Evolutionary conservation across 2,888 invertebrate species (phyloP).

Genomic region (Cactoblastis cactorum): DNA sequence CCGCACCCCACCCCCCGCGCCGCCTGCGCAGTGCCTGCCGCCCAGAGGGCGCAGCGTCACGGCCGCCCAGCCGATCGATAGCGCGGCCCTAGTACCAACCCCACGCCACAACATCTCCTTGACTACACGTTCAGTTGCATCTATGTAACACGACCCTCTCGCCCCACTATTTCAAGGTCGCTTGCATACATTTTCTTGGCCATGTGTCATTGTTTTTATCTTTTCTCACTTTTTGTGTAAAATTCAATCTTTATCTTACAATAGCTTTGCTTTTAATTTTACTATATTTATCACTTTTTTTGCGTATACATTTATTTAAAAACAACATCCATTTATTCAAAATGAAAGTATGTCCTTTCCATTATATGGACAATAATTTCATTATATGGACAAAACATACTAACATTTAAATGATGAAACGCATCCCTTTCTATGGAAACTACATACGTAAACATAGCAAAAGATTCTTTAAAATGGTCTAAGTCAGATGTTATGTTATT

Average conservation of each 20-base stretch:
- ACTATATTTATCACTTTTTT: no score
- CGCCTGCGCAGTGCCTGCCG: conserved; percentile 33
- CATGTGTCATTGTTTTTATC: background rate
- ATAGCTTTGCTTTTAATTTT: no score
- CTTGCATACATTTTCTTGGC: conserved; percentile 13
- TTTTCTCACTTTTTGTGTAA: background rate
- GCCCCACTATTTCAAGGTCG: conserved; percentile 49
- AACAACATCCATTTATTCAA: no score
- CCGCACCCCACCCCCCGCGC: conserved; percentile 31
- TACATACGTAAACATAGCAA: no score
- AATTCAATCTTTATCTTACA: background rate
- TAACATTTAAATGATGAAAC: no score
- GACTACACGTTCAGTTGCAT: conserved; percentile 31
- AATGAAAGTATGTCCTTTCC: no score
- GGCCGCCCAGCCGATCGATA: conserved; percentile 19
- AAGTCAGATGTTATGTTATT: no score
- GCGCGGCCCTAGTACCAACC: conserved; percentile 18
- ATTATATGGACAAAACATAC: no score
- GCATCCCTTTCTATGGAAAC: no score
- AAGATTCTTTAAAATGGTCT: no score
- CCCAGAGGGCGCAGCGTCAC: conserved; percentile 14
- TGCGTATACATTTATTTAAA: no score
- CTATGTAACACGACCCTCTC: conserved; percentile 22
- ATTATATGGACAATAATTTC: no score
- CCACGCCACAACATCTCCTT: conserved; percentile 23